phyloP scores from a whole-genome alignment of 2,797 vertebrate species.

The Argentina silus region DNA sequence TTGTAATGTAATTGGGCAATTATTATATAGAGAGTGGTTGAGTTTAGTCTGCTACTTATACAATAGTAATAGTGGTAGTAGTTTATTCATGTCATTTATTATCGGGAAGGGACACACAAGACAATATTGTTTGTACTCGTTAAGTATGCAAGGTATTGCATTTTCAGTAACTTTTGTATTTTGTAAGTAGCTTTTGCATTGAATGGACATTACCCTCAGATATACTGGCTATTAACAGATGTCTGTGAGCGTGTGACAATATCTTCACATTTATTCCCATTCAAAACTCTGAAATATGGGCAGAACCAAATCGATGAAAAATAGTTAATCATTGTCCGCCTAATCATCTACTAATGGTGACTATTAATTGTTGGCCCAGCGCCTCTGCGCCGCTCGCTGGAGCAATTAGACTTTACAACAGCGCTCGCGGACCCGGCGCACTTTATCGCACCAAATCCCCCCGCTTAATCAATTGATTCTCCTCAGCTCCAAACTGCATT shows the following conservation, averaged over 20 bases:
- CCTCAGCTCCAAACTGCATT: not conserved
- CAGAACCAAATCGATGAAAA: slow-evolving; percentile 13
- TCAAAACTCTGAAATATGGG: not conserved
- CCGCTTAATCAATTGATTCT: slow-evolving; percentile 17
- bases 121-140: not conserved
- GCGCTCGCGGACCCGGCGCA: not conserved
- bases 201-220: not conserved
- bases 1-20: not conserved
- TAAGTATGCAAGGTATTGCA: not conserved
- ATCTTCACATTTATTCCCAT: not conserved
- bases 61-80: not conserved
- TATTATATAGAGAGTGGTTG: not conserved
- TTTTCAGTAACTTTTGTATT: not conserved
- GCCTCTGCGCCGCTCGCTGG: not conserved
- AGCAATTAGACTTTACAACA: slow-evolving; percentile 16
- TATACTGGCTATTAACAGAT: not conserved
- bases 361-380: slow-evolving; percentile 8
- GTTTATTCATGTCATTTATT: not conserved
- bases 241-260: not conserved
- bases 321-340: slow-evolving; percentile 29
- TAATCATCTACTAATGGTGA: slow-evolving; percentile 15
- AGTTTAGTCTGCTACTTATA: not conserved
- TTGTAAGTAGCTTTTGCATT: not conserved
- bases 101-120: not conserved
- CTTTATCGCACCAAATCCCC: slow-evolving; percentile 14